Evolutionary conservation across 2,113 vertebrate species (phyloP).

Genomic region (Megaceryle torquata): DNA sequence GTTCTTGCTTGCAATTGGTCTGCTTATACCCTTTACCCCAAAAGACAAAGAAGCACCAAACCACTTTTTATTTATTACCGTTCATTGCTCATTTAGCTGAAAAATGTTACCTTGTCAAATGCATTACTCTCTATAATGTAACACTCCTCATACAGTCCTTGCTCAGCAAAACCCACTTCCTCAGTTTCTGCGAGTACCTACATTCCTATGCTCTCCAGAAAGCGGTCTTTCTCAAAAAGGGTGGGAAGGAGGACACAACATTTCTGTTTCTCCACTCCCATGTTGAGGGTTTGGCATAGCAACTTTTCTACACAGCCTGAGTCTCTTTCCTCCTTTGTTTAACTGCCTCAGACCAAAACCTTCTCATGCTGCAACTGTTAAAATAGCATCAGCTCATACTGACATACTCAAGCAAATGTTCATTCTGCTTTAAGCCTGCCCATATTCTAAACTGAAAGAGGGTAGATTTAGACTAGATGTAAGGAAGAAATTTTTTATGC

Average conservation of each 20-base stretch:
- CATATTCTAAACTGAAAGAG: not conserved
- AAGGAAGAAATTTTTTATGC: not conserved
- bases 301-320: not conserved
- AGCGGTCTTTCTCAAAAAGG: constrained; percentile 47
- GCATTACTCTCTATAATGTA: constrained; percentile 62
- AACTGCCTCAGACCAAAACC: not conserved
- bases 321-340: not conserved
- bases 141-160: constrained; percentile 64
- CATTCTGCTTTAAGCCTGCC: not conserved
- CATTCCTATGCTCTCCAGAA: constrained; percentile 58
- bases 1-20: fast-evolving
- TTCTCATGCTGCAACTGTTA: not conserved
- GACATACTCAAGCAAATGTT: not conserved
- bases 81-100: not conserved
- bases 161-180: constrained; percentile 37
- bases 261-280: not conserved
- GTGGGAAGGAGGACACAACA: not conserved
- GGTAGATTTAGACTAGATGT: not conserved
- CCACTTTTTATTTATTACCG: not conserved
- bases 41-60: not conserved
- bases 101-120: constrained; percentile 72
- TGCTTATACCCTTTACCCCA: not conserved
- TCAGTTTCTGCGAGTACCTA: constrained; percentile 68
- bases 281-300: not conserved
- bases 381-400: not conserved